A percentile compares a stretch with the other conserved stretches of the same genome.
These are phyloP conservation scores for Hoplodrina blanda DNA, from an alignment of 2,888 invertebrate genomes.

Conservation along the genomic window DNA sequence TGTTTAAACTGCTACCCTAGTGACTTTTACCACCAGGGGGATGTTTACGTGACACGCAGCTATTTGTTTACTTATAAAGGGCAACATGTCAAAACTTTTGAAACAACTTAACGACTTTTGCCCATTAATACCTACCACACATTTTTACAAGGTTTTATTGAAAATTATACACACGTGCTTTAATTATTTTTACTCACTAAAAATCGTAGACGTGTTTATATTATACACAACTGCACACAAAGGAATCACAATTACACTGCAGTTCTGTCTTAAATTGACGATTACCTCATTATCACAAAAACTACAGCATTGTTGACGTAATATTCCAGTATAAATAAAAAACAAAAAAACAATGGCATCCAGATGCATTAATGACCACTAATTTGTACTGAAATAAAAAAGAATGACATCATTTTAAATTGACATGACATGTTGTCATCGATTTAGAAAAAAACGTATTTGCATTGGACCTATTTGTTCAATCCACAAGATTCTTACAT, in stretches of 20 bases:
- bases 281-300: constrained; percentile 17
- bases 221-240: constrained; percentile 2
- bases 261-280: constrained; percentile 1
- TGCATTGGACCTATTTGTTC: neutral
- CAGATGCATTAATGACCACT: constrained; percentile 25
- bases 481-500: constrained; percentile 75
- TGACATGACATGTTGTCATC: constrained; percentile 21
- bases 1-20: constrained; percentile 32
- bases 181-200: constrained; percentile 11
- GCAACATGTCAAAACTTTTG: constrained; percentile 33
- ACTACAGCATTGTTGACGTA: neutral
- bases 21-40: constrained; percentile 24
- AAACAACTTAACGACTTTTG: constrained; percentile 22
- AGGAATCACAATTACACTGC: constrained; percentile 15
- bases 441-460: constrained; percentile 13
- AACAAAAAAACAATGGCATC: constrained; percentile 44
- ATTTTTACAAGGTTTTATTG: neutral
- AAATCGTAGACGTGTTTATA: neutral
- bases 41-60: constrained; percentile 46
- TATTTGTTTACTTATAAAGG: constrained; percentile 38
- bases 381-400: constrained; percentile 28
- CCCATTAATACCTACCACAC: neutral
- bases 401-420: constrained; percentile 47
- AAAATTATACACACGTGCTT: neutral
- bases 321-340: constrained; percentile 20